Evolutionary conservation across 2,888 invertebrate species (phyloP).

Genomic region (Cephonodes hylas): DNA sequence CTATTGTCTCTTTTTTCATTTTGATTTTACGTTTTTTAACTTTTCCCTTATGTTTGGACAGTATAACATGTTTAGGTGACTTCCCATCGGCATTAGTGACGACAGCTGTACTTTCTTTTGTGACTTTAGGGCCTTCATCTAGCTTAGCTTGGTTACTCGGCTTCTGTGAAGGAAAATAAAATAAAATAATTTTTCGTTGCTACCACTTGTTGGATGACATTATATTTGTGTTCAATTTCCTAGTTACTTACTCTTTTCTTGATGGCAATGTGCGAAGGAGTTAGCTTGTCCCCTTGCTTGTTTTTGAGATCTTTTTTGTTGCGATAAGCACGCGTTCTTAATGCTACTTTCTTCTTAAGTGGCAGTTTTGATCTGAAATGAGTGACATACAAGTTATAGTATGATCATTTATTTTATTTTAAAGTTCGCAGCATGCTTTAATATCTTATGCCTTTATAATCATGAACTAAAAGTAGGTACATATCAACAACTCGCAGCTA

Average conservation of each 20-base stretch:
- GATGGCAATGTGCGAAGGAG: conserved; percentile 66
- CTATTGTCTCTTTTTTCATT: conserved; percentile 88
- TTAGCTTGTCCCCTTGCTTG: conserved; percentile 66
- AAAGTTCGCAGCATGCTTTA: too few species aligned
- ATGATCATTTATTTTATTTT: not conserved
- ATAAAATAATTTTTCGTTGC: not conserved
- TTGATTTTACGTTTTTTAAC: conserved; percentile 79
- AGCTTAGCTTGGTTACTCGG: conserved; percentile 58
- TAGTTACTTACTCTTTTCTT: conserved; percentile 70
- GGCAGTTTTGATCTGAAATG: conserved; percentile 89
- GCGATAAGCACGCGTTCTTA: conserved; percentile 81
- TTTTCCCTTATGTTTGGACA: conserved; percentile 74
- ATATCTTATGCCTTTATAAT: too few species aligned
- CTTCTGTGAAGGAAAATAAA: conserved; percentile 45
- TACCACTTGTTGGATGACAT: not conserved
- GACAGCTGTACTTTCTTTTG: conserved; percentile 66
- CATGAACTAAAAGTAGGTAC: too few species aligned
- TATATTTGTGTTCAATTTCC: not conserved
- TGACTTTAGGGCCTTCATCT: conserved; percentile 61
- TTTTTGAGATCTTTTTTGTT: conserved; percentile 74
- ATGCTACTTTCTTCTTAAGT: conserved; percentile 90
- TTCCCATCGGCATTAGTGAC: conserved; percentile 79
- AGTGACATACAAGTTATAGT: too few species aligned
- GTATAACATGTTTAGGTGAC: conserved; percentile 76
- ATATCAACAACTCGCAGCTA: too few species aligned